Percentiles rank a stretch among this genome's conserved stretches.
phyloP scores from a whole-genome alignment of 2,888 invertebrate species.

The Unio delphinus region DNA sequence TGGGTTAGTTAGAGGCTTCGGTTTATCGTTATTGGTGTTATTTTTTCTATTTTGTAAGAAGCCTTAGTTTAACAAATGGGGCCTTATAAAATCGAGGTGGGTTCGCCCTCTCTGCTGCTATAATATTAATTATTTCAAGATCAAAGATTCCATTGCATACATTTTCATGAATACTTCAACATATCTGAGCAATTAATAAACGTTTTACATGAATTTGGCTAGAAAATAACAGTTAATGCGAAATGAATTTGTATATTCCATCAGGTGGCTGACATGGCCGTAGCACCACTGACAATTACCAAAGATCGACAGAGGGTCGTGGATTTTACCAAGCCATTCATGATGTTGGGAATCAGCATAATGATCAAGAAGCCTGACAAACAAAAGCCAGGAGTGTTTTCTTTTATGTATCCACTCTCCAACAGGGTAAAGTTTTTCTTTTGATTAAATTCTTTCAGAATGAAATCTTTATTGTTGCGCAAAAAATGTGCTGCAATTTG shows the following conservation, averaged over 20 bases:
- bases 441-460: neutral
- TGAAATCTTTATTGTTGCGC: too few relatives aligned
- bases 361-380: constrained; percentile 95
- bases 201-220: too few relatives aligned
- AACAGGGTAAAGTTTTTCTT: constrained; percentile 60
- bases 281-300: constrained; percentile 95
- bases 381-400: constrained; percentile 95
- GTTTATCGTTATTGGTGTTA: too few relatives aligned
- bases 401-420: constrained; percentile 96
- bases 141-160: neutral
- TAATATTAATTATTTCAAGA: neutral
- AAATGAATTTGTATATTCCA: constrained; percentile 5
- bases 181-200: neutral
- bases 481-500: too few relatives aligned
- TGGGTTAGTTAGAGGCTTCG: too few relatives aligned
- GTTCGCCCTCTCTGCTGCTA: too few relatives aligned
- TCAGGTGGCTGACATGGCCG: constrained; percentile 91
- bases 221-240: too few relatives aligned
- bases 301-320: constrained; percentile 93
- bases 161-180: constrained; percentile 1
- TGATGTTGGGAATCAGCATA: constrained; percentile 95
- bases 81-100: too few relatives aligned
- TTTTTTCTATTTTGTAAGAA: too few relatives aligned
- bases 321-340: constrained; percentile 98
- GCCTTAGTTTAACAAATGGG: too few relatives aligned